Evolutionary conservation across 2,113 vertebrate species (phyloP).

Genomic region (Morone saxatilis): DNA sequence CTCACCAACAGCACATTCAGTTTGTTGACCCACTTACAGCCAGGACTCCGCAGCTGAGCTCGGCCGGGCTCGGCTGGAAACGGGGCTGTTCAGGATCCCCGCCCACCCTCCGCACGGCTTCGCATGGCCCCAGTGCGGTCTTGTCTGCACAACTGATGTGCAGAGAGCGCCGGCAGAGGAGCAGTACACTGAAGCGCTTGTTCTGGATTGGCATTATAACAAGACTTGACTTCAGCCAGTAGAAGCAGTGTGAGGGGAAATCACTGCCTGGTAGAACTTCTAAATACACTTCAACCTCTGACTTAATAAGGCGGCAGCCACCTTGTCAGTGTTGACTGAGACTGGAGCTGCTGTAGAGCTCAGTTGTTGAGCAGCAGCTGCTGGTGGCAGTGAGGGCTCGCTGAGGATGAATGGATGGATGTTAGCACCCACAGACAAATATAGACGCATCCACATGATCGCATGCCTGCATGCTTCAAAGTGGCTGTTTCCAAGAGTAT

Average conservation of each 20-base stretch:
- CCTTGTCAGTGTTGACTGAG: conserved; percentile 58
- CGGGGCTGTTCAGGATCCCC: conserved; percentile 36
- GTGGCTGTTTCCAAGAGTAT: conserved; percentile 23
- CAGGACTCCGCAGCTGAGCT: conserved; percentile 48
- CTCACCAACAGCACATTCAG: conserved; percentile 57
- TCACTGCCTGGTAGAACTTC: conserved; percentile 46
- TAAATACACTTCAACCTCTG: conserved; percentile 50
- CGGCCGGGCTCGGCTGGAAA: conserved; percentile 18
- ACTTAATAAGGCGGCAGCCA: conserved; percentile 46
- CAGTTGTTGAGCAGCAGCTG: conserved; percentile 61
- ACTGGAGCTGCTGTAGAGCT: conserved; percentile 31
- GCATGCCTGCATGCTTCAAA: conserved; percentile 57
- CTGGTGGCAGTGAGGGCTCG: conserved; percentile 51
- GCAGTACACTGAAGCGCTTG: conserved; percentile 58
- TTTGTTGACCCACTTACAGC: conserved; percentile 64
- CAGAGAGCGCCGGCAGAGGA: conserved; percentile 35
- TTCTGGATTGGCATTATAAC: conserved; percentile 66
- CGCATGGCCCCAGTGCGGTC: conserved; percentile 40
- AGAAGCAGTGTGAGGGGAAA: conserved; percentile 38
- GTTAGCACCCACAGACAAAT: conserved; percentile 35
- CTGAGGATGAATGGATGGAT: conserved; percentile 38
- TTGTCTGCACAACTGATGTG: conserved; percentile 59
- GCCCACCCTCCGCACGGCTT: conserved; percentile 33
- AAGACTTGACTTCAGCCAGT: conserved; percentile 49
- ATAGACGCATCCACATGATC: conserved; percentile 37